Percentiles rank a stretch among this genome's conserved stretches.
phyloP scores from a whole-genome alignment of 1,140 invertebrate genomes.

The Radopholus similis region DNA sequence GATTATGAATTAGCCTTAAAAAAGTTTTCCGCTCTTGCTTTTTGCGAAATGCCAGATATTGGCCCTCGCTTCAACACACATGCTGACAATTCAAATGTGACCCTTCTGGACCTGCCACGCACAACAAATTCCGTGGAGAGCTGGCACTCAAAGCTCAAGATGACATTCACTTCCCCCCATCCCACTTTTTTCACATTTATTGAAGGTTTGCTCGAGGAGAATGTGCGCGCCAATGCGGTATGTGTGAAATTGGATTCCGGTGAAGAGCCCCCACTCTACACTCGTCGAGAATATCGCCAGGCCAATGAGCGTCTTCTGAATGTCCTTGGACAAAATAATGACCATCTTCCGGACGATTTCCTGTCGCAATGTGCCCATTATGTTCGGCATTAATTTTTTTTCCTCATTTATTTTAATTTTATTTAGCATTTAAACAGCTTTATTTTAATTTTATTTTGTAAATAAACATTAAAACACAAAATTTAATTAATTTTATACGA shows the following conservation, averaged over 20 bases:
- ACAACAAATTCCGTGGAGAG: constrained; percentile 2
- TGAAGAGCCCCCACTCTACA: neutral
- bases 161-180: neutral
- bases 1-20: constrained; percentile 2
- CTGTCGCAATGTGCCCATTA: no score
- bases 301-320: constrained; percentile 16
- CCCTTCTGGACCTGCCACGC: neutral
- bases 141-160: neutral
- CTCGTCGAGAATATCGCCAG: constrained; percentile 2
- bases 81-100: neutral
- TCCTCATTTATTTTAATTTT: no score
- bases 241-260: constrained; percentile 3
- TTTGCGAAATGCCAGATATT: neutral
- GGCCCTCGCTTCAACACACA: neutral
- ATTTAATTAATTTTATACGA: no score
- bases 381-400: no score
- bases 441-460: no score
- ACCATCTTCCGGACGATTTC: no score
- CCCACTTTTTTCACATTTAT: neutral
- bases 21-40: constrained; percentile 11
- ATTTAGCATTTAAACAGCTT: no score
- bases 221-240: constrained; percentile 11
- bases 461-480: no score
- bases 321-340: no score
- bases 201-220: constrained; percentile 6